Percentiles rank a stretch among this genome's conserved stretches.
Evolutionary conservation across 2,113 vertebrate genomes (phyloP).

Genomic region (Solea solea): DNA sequence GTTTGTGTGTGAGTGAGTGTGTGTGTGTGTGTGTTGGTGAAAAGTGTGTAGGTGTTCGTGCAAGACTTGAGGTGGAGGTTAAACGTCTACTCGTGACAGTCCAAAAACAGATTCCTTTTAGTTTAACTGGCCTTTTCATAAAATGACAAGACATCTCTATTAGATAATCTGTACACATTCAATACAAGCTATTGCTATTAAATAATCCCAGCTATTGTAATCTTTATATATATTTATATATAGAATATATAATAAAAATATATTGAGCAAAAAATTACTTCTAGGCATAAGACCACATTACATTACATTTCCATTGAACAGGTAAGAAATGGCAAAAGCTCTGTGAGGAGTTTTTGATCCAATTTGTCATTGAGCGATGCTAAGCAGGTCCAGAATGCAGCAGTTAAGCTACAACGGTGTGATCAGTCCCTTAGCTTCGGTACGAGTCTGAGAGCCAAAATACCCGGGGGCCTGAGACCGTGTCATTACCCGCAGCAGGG

Average conservation of each 20-base stretch:
- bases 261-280: slow-evolving; percentile 80
- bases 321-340: slow-evolving; percentile 64
- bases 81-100: slow-evolving; percentile 70
- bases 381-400: slow-evolving; percentile 60
- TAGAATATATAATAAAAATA: slow-evolving; percentile 87
- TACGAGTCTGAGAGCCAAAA: slow-evolving; percentile 41
- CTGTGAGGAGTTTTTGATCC: slow-evolving; percentile 48
- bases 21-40: slow-evolving; percentile 29
- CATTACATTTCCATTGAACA: slow-evolving; percentile 76
- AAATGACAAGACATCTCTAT: slow-evolving; percentile 86
- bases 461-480: slow-evolving; percentile 40
- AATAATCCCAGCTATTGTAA: slow-evolving; percentile 87
- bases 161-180: slow-evolving; percentile 87
- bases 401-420: slow-evolving; percentile 35
- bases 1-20: slow-evolving; percentile 20
- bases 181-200: slow-evolving; percentile 96
- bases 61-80: slow-evolving; percentile 71
- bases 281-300: slow-evolving; percentile 81
- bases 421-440: slow-evolving; percentile 44
- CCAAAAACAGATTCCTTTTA: slow-evolving; percentile 66
- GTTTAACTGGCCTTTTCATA: slow-evolving; percentile 89
- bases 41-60: slow-evolving; percentile 53
- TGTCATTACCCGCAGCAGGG: slow-evolving; percentile 24
- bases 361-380: slow-evolving; percentile 39
- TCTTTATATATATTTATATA: slow-evolving; percentile 85